These are phyloP conservation scores for Philopedon plagiatum DNA, from an alignment of 2,888 invertebrate species.

Conservation along the genomic window DNA sequence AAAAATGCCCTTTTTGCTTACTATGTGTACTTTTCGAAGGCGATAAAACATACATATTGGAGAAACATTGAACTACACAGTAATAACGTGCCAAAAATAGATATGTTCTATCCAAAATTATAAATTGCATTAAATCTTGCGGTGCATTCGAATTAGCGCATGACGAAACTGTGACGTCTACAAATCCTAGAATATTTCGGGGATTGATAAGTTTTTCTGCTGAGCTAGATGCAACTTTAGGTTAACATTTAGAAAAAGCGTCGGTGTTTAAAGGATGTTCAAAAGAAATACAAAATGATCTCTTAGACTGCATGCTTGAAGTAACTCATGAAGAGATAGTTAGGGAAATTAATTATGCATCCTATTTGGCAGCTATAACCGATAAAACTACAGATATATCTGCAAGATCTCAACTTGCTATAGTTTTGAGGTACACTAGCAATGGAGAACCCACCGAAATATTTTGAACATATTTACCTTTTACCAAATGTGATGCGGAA, in stretches of 20 bases:
- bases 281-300: slow-evolving; percentile 58
- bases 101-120: too few relatives aligned
- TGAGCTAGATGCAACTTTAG: slow-evolving; percentile 56
- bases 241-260: slow-evolving; percentile 55
- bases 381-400: slow-evolving; percentile 60
- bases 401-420: slow-evolving; percentile 53
- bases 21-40: too few relatives aligned
- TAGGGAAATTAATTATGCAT: slow-evolving; percentile 52
- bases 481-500: too few relatives aligned
- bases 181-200: slow-evolving; percentile 50
- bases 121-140: too few relatives aligned
- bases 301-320: slow-evolving; percentile 58
- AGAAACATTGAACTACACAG: too few relatives aligned
- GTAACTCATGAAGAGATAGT: slow-evolving; percentile 57
- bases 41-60: too few relatives aligned
- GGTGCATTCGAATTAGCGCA: too few relatives aligned
- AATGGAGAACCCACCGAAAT: slow-evolving; percentile 44
- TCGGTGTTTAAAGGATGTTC: slow-evolving; percentile 59
- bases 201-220: not conserved
- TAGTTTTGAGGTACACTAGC: slow-evolving; percentile 56
- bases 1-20: too few relatives aligned
- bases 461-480: too few relatives aligned
- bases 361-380: slow-evolving; percentile 55
- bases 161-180: slow-evolving; percentile 55
- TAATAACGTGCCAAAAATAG: too few relatives aligned